These are phyloP conservation scores for Channallabes apus DNA, from an alignment of 2,797 vertebrate species.

Conservation along the genomic window DNA sequence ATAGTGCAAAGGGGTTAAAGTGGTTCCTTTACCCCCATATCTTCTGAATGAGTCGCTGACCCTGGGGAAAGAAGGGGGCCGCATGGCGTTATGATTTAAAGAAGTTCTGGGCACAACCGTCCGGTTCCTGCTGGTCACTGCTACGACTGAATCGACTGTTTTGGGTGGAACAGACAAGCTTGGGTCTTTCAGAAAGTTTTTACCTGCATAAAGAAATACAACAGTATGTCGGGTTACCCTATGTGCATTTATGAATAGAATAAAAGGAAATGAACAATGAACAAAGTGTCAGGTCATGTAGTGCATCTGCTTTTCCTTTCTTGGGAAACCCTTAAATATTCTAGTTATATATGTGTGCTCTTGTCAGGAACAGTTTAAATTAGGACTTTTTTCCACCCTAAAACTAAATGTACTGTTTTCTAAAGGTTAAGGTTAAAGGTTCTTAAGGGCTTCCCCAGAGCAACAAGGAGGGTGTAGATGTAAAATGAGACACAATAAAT, in stretches of 20 bases:
- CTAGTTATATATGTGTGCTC: too few relatives aligned
- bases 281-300: background rate
- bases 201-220: constrained; percentile 72
- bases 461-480: too few relatives aligned
- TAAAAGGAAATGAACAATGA: background rate
- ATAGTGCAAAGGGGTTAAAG: constrained; percentile 33
- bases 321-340: background rate
- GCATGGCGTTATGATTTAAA: constrained; percentile 62
- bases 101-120: constrained; percentile 58
- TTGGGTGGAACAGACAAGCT: constrained; percentile 58
- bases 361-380: too few relatives aligned
- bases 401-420: background rate
- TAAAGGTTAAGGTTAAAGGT: background rate
- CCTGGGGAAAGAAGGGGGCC: constrained; percentile 62
- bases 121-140: constrained; percentile 56
- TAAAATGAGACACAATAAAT: background rate
- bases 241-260: background rate
- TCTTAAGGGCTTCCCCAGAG: background rate
- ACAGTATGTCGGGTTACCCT: constrained; percentile 50
- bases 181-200: constrained; percentile 57
- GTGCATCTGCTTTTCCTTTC: background rate
- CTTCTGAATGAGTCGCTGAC: constrained; percentile 60
- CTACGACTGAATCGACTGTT: constrained; percentile 53
- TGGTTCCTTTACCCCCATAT: constrained; percentile 67
- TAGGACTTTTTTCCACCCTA: background rate